Evolutionary conservation across 1,140 invertebrate species (phyloP), one percentile per base, ranked within the genome.

Genomic region (Polypedilum vanderplanki): DNA sequence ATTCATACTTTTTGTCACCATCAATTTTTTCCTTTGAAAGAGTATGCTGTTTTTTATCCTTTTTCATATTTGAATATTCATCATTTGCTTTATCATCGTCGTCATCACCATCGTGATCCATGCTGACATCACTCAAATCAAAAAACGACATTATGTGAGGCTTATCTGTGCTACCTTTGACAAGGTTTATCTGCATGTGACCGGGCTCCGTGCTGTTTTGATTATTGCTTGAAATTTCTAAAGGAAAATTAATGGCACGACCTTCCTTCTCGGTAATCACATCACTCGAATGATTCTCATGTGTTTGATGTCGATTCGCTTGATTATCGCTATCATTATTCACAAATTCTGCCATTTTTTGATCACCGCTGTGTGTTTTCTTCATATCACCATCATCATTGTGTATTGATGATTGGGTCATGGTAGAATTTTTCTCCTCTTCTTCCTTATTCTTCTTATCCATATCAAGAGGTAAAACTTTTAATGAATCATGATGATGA

Each of bases 241-340:
- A 18, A 18, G 65, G 65, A 70, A 70, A 70, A 70, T 70, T 70
- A 70, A 70, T 70, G 65, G 65, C 65, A 70, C 65, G 65, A 70
- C 65, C 65, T 70, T 70, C 65, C 17, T 70, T 70, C 17, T 70
- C 65, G 8, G 9, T 7, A 70, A 70, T 20, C 15, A 20, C 65
- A 70, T 70, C 65, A 70, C 8, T 18, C 18, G 20, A 22, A 70
- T 70, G 65, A 18, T 22, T 70, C 17, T 70, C 18, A 4, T 57
- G 12, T 18, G 5, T 70, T 70, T 70, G 65, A 70, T 9, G 65
- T 70, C 18, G 65, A 70, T 70, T 70, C 18, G 65, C 18, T 18
- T 70, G 65, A 18, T 70, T 70, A 70, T 70, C 65, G 18, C 65
- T 70, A 70, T 70, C 65, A 70, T 70, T 70, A 70, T 70, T 70